Conservation (phyloP, 2,797 vertebrate species). For the Labeo calbasu region DNA sequence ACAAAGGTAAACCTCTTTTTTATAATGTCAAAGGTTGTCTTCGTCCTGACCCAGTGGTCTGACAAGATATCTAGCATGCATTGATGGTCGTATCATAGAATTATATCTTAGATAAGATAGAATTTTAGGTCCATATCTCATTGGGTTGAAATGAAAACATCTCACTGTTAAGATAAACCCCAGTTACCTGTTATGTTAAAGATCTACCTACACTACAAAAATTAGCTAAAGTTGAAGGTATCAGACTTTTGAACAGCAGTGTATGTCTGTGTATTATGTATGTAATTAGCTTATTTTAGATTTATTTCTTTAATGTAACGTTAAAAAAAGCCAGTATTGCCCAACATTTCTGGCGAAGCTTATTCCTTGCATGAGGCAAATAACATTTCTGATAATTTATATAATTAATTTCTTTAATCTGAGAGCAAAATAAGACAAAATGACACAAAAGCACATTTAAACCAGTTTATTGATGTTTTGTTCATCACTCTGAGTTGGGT, state of each 20-base stretch:
- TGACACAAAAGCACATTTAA: slow-evolving; percentile 9
- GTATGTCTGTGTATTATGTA: too few species aligned
- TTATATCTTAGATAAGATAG: neutral
- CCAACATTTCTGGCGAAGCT: neutral
- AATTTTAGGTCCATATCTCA: neutral
- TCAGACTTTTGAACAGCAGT: too few species aligned
- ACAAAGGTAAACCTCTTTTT: neutral
- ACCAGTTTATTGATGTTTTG: slow-evolving; percentile 35
- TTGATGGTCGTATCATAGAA: neutral
- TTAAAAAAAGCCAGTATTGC: neutral
- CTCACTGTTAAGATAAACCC: neutral
- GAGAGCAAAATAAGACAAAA: neutral
- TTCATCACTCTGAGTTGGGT: neutral
- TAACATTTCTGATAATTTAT: neutral
- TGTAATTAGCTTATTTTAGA: neutral
- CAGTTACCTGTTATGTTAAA: neutral
- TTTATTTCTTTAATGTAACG: neutral
- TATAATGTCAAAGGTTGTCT: neutral
- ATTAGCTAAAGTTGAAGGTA: too few species aligned
- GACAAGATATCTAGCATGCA: neutral
- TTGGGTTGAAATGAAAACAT: neutral
- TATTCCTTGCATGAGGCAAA: neutral
- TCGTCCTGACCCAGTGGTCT: neutral
- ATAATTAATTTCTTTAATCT: neutral
- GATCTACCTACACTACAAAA: neutral